Evolutionary conservation across 2,888 invertebrate species (phyloP), one percentile per base, ranked within the genome.

Genomic region (Thecocarcelia acutangulata): DNA sequence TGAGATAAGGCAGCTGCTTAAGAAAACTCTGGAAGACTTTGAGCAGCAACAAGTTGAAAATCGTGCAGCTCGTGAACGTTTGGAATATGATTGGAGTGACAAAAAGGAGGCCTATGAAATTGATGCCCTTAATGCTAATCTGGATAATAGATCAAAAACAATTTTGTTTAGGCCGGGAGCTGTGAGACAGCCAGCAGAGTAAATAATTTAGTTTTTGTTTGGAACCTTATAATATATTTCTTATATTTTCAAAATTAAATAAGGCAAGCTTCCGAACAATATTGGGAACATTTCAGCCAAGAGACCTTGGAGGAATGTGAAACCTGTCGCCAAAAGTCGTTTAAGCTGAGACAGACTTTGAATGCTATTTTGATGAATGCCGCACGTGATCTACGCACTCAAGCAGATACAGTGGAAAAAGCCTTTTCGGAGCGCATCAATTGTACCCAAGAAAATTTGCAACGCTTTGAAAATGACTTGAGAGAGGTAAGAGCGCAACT

Each of bases 61-160:
- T 87, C 95, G 95, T 87, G 94, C 95, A 15, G 94, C 95, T 0
- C 97, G 97, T 88, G 93, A 95, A 84, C 93, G 94, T 52, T 92
- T 97, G 77, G 97, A 98, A 91, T 95, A 94, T 87, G 97, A 97
- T 89, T 97, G 97, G 97, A 97, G 97, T 86, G 97, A 97, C 87
- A 98, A 98, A 91, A 93, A 93, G 76, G 94, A 96, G 87, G 93
- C 97, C 0, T 94, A 95, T 86, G 93, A 94, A 84, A 94, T 96
- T 3, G 97, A 97, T 86, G 90, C 94, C 0, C 90, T 91, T 0
- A 95, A 95, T 88, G 92, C 94, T 50, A 92, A 93, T 11, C 91
- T 97, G 6, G 94, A 93, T 80, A 94, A 95, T 61, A 92, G 93
- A 86, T 95, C 95, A 0, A 93, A 91, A 58, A 94, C 93, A 19